These are phyloP conservation scores for Aphaenogaster floridana DNA, from an alignment of 1,140 invertebrate species.

Conservation along the genomic window DNA sequence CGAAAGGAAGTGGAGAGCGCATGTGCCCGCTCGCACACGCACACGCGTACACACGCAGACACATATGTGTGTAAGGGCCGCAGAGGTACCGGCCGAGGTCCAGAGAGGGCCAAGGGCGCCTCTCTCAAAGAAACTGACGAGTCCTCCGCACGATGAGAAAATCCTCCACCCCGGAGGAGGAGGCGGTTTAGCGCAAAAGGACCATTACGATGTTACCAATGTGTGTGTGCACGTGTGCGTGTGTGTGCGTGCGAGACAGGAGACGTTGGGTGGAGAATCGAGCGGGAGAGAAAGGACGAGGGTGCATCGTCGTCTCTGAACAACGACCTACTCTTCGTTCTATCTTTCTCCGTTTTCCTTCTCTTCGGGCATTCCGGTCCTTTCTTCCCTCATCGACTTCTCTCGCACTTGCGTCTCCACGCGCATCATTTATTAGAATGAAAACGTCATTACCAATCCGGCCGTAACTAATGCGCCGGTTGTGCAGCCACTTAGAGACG, in stretches of 20 bases:
- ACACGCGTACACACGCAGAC: neutral
- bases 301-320: conserved; percentile 58
- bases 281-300: conserved; percentile 41
- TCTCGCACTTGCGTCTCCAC: conserved; percentile 56
- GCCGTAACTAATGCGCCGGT: conserved; percentile 77
- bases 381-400: conserved; percentile 26
- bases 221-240: no score
- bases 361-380: conserved; percentile 27
- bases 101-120: conserved; percentile 67
- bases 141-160: conserved; percentile 58
- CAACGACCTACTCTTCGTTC: conserved; percentile 59
- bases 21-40: conserved; percentile 19
- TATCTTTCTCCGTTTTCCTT: conserved; percentile 58
- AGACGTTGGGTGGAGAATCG: neutral
- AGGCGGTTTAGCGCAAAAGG: conserved; percentile 51
- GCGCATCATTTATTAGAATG: conserved; percentile 78
- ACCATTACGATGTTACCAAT: conserved; percentile 12
- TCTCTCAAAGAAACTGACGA: conserved; percentile 59
- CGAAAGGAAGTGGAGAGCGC: conserved; percentile 60
- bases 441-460: conserved; percentile 78
- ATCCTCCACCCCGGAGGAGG: conserved; percentile 52
- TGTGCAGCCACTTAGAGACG: conserved; percentile 76
- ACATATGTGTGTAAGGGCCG: neutral
- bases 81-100: conserved; percentile 36
- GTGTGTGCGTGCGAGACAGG: neutral